Base-by-base conservation (phyloP, 2,888 invertebrate genomes). In the Pteria penguin region DNA sequence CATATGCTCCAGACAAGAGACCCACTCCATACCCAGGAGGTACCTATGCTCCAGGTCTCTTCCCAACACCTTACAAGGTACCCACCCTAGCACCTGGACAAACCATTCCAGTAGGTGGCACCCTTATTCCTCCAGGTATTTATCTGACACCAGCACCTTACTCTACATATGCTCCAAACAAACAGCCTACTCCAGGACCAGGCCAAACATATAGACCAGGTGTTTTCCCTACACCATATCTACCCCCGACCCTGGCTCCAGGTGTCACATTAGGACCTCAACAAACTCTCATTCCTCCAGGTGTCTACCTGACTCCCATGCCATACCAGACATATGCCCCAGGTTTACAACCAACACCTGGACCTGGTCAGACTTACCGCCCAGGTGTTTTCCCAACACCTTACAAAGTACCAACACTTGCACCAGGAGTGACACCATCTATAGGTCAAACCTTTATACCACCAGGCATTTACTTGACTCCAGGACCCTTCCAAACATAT, bases 261-360 rank as follows among this genome's bases (percentile, higher is more conserved):
- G 81, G 81, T 27, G 36, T 69, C 24, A 69, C 62, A 4, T 58
- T 24, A 60, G 81, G 68, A 33, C 80, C 82, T 62, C 55, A 69
- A 45, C 63, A 66, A 26, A 68, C 76, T 1, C 63, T 62, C 0
- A 63, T 63, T 24, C 76, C 70, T 52, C 72, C 72, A 58, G 80
- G 80, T 3, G 27, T 62, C 60, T 57, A 73, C 66, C 58, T 71
- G 52, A 62, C 80, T 2, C 72, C 78, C 24, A 57, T 55, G 14
- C 78, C 80, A 45, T 81, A 81, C 65, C 65, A 74, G 14, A 81
- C 84, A n/a, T 84, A 74, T 70, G 78, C 82, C 26, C 82, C 84
- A 67, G 58, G 61, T 3, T 68, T 68, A 45, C 61, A 78, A 22
- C 82, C 82, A 66, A 83, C 82, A 72, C 84, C 82, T 66, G 79